Evolutionary conservation across 2,797 vertebrate genomes (phyloP).

Genomic region (Fundulus diaphanus): DNA sequence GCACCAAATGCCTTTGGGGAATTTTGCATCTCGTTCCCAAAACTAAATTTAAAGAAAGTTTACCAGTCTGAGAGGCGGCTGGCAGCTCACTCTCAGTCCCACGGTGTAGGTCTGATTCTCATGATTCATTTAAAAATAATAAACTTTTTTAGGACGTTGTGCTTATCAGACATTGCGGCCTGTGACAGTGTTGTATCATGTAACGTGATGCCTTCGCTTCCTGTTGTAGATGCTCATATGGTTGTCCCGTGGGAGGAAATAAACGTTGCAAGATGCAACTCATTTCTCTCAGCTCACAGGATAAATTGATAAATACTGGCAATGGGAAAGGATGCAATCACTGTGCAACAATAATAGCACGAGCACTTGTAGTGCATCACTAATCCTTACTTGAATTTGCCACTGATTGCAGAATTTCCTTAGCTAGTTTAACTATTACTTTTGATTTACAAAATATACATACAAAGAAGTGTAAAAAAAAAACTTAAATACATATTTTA

Average conservation of each 20-base stretch:
- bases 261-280: slow-evolving; percentile 14
- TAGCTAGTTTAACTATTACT: neutral
- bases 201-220: slow-evolving; percentile 20
- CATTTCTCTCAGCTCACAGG: neutral
- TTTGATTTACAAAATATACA: neutral
- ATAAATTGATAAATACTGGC: slow-evolving; percentile 4
- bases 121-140: slow-evolving; percentile 8
- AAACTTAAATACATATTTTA: neutral
- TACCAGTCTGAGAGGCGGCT: neutral
- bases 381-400: neutral
- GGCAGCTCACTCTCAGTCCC: neutral
- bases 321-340: neutral
- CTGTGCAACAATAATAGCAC: neutral
- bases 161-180: slow-evolving; percentile 4
- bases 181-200: neutral
- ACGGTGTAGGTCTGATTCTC: slow-evolving; percentile 11
- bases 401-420: neutral
- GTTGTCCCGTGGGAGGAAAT: slow-evolving; percentile 20
- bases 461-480: neutral
- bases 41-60: slow-evolving; percentile 1
- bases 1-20: neutral
- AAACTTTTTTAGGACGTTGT: slow-evolving; percentile 9
- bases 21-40: neutral
- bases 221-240: slow-evolving; percentile 11
- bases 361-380: neutral